Evolutionary conservation across 1,140 invertebrate species (phyloP).

Genomic region (Amyelois transitella): DNA sequence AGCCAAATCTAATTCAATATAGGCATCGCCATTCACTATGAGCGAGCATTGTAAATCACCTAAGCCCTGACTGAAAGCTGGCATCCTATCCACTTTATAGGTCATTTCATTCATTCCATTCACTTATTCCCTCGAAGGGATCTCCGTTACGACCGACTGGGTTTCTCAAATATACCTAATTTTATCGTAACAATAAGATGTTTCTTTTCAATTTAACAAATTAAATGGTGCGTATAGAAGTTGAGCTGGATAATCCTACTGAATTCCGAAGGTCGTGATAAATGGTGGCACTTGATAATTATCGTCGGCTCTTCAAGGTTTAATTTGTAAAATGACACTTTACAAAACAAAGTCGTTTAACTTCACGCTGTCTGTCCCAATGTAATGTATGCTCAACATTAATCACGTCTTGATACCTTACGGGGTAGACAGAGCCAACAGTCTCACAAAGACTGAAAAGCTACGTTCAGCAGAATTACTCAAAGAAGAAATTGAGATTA

Average conservation of each 20-base stretch:
- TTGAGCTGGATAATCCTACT: slow-evolving; percentile 18
- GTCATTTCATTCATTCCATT: slow-evolving; percentile 65
- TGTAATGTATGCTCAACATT: no score
- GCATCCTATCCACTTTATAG: slow-evolving; percentile 50
- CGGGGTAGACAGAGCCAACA: no score
- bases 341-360: no score
- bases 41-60: background rate
- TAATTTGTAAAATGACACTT: no score
- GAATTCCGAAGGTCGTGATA: slow-evolving; percentile 2
- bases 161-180: slow-evolving; percentile 61
- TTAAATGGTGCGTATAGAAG: slow-evolving; percentile 34
- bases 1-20: background rate
- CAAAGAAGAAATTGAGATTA: no score
- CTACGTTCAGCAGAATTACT: no score
- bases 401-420: no score
- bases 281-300: background rate
- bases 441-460: no score
- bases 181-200: slow-evolving; percentile 50
- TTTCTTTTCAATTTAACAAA: slow-evolving; percentile 68
- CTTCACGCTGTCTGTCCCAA: no score
- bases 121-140: slow-evolving; percentile 54
- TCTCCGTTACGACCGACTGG: slow-evolving; percentile 54
- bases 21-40: background rate
- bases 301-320: no score
- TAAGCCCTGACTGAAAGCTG: slow-evolving; percentile 34